A percentile compares a stretch with the other conserved stretches of the same genome.
phyloP scores from a whole-genome alignment of 2,113 vertebrate species.

The Procavia capensis region DNA sequence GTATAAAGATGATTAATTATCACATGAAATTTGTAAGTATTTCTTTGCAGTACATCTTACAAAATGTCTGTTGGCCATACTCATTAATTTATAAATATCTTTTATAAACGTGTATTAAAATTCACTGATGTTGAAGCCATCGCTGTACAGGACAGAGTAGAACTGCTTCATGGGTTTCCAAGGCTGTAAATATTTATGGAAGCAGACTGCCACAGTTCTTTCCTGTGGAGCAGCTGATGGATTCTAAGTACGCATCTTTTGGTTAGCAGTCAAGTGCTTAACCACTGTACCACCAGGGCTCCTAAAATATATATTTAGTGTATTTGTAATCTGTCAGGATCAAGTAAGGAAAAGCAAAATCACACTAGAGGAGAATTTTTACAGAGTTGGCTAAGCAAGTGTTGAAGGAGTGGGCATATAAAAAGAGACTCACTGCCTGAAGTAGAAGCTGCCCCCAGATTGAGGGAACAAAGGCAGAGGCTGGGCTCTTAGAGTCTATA shows the following conservation, averaged over 20 bases:
- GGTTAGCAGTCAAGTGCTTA: too few species aligned
- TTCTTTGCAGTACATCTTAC: not conserved
- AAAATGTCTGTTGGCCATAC: not conserved
- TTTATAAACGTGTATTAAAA: constrained; percentile 20
- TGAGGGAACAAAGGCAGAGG: not conserved
- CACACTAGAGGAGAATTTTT: not conserved
- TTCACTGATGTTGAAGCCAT: too few species aligned
- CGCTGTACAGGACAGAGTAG: too few species aligned
- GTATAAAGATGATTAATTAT: not conserved
- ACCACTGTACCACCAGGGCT: too few species aligned
- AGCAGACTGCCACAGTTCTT: too few species aligned
- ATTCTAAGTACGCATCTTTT: too few species aligned
- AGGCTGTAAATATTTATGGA: too few species aligned
- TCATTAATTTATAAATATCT: not conserved
- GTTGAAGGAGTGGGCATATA: not conserved
- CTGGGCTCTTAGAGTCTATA: not conserved
- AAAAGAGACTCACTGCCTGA: not conserved
- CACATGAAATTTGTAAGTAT: not conserved
- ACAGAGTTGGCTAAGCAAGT: not conserved
- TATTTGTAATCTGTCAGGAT: not conserved
- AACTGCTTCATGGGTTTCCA: too few species aligned
- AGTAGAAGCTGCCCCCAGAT: not conserved
- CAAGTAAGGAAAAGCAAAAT: not conserved
- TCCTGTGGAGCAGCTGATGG: too few species aligned
- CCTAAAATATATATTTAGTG: not conserved